These are phyloP conservation scores for Sminthurinus aureus DNA, from an alignment of 2,888 invertebrate genomes.

Conservation along the genomic window DNA sequence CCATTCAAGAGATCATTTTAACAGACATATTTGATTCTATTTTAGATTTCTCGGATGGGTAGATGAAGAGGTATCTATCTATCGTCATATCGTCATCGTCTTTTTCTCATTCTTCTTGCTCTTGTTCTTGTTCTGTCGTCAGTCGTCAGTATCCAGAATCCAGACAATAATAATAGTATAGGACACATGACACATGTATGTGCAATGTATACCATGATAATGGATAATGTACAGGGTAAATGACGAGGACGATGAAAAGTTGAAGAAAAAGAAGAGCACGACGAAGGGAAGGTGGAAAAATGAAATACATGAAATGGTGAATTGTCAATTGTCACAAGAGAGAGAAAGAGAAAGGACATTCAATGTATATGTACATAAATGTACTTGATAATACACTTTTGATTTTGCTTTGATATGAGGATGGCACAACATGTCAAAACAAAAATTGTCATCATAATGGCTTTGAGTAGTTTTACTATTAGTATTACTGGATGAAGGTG, in stretches of 20 bases:
- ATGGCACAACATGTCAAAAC: constrained; percentile 43
- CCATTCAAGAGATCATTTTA: neutral
- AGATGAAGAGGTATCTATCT: too few relatives aligned
- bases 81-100: too few relatives aligned
- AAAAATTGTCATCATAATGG: constrained; percentile 44
- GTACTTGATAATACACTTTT: too few relatives aligned
- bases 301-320: neutral
- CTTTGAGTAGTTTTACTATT: constrained; percentile 23
- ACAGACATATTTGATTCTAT: constrained; percentile 27
- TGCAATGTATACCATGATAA: neutral
- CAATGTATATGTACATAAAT: neutral
- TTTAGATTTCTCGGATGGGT: neutral
- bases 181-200: neutral
- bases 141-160: too few relatives aligned
- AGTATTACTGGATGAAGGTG: constrained; percentile 21
- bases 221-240: neutral
- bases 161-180: neutral
- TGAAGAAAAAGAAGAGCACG: constrained; percentile 19
- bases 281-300: constrained; percentile 14
- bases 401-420: constrained; percentile 23
- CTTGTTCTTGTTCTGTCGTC: neutral
- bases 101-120: too few relatives aligned
- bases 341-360: neutral
- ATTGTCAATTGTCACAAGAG: constrained; percentile 24
- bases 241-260: constrained; percentile 13